Percentiles rank a stretch among this genome's conserved stretches.
Conservation (phyloP, 2,888 invertebrate species). For the Acrocyrtus sp. region DNA sequence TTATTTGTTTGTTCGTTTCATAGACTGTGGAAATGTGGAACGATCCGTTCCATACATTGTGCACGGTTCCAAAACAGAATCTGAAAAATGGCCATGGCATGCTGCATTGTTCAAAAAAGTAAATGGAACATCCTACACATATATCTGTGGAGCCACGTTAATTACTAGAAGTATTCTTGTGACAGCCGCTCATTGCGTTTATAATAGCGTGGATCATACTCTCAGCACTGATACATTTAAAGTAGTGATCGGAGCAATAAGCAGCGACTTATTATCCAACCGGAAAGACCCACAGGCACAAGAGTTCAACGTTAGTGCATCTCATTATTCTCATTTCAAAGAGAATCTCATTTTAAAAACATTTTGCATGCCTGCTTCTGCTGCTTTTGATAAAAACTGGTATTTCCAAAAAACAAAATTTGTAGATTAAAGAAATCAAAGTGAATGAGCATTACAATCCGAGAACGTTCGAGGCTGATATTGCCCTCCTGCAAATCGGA, state of each 20-base stretch:
- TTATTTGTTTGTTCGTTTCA: neutral
- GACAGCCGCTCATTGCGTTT: conserved; percentile 27
- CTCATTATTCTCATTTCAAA: too few species aligned
- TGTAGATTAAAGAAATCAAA: conserved; percentile 26
- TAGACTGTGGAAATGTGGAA: conserved; percentile 34
- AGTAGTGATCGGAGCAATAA: conserved; percentile 35
- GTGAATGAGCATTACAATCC: conserved; percentile 28
- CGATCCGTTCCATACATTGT: conserved; percentile 28
- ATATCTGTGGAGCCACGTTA: conserved; percentile 34
- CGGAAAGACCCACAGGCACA: conserved; percentile 29
- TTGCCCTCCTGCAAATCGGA: conserved; percentile 30
- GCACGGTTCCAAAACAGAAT: conserved; percentile 21
- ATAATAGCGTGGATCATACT: too few species aligned
- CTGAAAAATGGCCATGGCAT: conserved; percentile 44
- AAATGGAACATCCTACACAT: conserved; percentile 16
- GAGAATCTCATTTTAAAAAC: too few species aligned
- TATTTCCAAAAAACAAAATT: too few species aligned
- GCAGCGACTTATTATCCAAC: conserved; percentile 17
- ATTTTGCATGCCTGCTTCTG: too few species aligned
- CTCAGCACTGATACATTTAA: neutral
- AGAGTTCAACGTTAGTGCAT: conserved; percentile 23
- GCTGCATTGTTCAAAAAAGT: conserved; percentile 30
- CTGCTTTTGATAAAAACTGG: neutral
- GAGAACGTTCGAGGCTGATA: conserved; percentile 35
- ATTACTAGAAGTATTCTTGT: conserved; percentile 20